Base-by-base conservation (phyloP, 2,113 vertebrate species). In the Lepus europaeus region DNA sequence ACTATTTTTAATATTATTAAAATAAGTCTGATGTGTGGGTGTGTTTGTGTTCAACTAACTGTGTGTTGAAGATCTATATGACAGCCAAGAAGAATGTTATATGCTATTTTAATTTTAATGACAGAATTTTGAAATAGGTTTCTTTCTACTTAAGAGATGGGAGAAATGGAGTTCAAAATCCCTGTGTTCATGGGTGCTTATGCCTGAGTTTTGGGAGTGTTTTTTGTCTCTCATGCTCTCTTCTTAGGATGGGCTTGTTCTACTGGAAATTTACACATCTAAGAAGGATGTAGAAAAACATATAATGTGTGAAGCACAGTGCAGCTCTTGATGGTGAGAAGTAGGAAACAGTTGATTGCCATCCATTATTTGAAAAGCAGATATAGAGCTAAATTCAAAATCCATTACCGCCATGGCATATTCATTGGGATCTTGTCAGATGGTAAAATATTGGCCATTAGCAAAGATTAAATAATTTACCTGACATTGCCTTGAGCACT, bases 391-490 rank as follows among this genome's bases (percentile, higher is more conserved):
- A 76, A 96, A 89, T 92, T 78, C 66, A 77, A 96, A 93, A 90
- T 79, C 80, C 79, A 93, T 97, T 96, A 92, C 45, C 73, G 72
- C 14, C 51, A 39, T 10, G 2, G 53, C 70, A 33, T 76, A 66
- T 17, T 93, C 36, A 33, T 61, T 73, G 22, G 70, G 16, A 27
- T 88, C 66, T 90, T 91, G 74, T 85, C 74, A 96, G 31, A 89
- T 89, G 66, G 73, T 80, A 74, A 96, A 80, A 59, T 51, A 94
- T 49, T 94, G 69, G 78, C 69, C 82, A 95, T 92, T 97, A 96
- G 45, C 66, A 80, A 83, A 96, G 88, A 86, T 93, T 96, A 96
- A 96, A 94, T 95, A 90, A 96, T 96, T 94, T 95, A 93, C 93
- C 53, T 39, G 70, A 82, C 51, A 25, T 90, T 85, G 39, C 69